Evolutionary conservation across 2,113 vertebrate species (phyloP).

Genomic region (Pygoscelis adeliae): DNA sequence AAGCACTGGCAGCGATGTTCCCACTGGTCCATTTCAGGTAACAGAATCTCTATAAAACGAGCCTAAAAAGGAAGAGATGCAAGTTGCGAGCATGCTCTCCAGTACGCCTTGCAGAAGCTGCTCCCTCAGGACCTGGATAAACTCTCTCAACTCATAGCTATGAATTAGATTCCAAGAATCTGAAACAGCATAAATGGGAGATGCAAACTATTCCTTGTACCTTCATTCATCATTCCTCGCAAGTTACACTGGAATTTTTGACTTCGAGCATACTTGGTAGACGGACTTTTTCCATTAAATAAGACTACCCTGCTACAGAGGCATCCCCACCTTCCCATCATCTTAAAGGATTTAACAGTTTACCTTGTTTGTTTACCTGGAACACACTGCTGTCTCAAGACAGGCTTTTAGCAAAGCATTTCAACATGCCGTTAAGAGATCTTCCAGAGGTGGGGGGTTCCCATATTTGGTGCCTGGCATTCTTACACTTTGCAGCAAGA

Average conservation of each 20-base stretch:
- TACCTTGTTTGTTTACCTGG: background rate
- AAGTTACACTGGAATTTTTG: background rate
- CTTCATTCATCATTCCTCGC: background rate
- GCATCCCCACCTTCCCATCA: too few relatives aligned
- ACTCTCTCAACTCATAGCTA: slow-evolving; percentile 6
- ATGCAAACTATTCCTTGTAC: background rate
- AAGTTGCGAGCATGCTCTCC: background rate
- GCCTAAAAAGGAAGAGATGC: slow-evolving; percentile 23
- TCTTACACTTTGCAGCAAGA: background rate
- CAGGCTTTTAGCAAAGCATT: background rate
- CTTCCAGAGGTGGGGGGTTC: background rate
- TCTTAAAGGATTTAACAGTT: background rate
- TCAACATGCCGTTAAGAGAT: background rate
- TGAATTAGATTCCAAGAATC: slow-evolving; percentile 52
- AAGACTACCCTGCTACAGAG: background rate
- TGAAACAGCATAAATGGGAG: background rate
- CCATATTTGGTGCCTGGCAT: background rate
- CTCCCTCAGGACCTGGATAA: background rate
- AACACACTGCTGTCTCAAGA: background rate
- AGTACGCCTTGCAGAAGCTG: background rate
- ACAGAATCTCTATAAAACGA: background rate
- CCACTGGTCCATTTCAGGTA: background rate
- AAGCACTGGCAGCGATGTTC: background rate
- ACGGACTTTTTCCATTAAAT: background rate
- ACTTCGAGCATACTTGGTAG: background rate